Evolutionary conservation across 1,140 invertebrate species (phyloP).

Genomic region (Maconellicoccus hirsutus): DNA sequence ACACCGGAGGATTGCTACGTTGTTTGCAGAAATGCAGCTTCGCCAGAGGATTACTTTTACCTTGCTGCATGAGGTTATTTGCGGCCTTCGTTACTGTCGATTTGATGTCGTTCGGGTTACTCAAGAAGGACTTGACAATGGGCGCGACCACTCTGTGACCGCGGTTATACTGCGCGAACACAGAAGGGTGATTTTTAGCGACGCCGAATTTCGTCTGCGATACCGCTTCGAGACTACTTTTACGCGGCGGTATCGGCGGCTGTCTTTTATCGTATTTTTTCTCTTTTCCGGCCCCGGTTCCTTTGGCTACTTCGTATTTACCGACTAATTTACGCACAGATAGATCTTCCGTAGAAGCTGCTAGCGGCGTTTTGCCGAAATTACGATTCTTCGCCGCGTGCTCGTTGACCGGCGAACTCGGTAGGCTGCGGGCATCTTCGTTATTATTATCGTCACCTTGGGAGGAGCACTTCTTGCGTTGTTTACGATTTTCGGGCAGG

Average conservation of each 20-base stretch:
- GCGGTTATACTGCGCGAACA: slow-evolving; percentile 11
- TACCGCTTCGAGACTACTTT: slow-evolving; percentile 30
- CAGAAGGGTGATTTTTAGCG: neutral
- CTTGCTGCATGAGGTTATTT: slow-evolving; percentile 68
- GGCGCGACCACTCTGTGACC: slow-evolving; percentile 16
- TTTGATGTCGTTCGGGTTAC: slow-evolving; percentile 31
- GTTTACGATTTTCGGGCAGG: neutral
- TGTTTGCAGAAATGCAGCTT: slow-evolving; percentile 56
- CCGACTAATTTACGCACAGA: slow-evolving; percentile 61
- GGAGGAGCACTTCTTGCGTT: neutral
- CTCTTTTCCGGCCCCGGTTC: slow-evolving; percentile 24
- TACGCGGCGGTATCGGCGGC: slow-evolving; percentile 31
- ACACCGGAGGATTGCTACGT: slow-evolving; percentile 34
- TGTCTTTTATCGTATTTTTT: slow-evolving; percentile 24
- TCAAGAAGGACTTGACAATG: slow-evolving; percentile 21
- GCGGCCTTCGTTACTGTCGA: slow-evolving; percentile 47
- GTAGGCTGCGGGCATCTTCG: slow-evolving; percentile 37
- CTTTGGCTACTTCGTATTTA: slow-evolving; percentile 47
- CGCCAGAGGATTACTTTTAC: slow-evolving; percentile 74
- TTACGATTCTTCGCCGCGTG: slow-evolving; percentile 35
- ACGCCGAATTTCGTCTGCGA: neutral
- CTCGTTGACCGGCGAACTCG: slow-evolving; percentile 46
- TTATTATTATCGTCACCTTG: slow-evolving; percentile 9
- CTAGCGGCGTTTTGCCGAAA: slow-evolving; percentile 28
- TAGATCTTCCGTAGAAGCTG: slow-evolving; percentile 45